Conservation (phyloP, 2,113 vertebrate species). For the Xiphophorus maculatus region DNA sequence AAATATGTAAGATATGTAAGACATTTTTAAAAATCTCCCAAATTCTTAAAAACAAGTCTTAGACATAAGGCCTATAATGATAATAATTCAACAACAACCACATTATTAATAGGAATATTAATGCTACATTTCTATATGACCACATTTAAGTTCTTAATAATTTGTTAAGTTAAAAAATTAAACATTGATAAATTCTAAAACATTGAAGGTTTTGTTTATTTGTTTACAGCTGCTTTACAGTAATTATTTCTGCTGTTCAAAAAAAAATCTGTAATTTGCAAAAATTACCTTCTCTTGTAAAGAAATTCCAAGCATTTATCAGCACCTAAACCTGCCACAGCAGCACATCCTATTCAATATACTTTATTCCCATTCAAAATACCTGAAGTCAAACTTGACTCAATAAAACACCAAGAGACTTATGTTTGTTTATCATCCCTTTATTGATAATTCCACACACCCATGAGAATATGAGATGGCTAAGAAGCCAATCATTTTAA, state of each 20-base stretch:
- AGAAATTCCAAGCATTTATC: no score
- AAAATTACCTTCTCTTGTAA: neutral
- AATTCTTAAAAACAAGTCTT: neutral
- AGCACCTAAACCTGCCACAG: neutral
- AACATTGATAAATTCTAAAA: no score
- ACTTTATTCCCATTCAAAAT: neutral
- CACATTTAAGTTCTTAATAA: no score
- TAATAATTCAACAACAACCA: neutral
- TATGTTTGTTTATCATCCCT: constrained; percentile 67
- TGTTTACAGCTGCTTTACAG: no score
- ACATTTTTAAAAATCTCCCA: no score
- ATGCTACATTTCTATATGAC: no score
- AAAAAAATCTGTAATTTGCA: no score
- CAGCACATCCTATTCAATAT: neutral
- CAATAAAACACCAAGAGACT: constrained; percentile 16
- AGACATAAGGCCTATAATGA: neutral
- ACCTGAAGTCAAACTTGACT: neutral
- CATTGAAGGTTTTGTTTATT: no score
- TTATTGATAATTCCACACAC: constrained; percentile 81
- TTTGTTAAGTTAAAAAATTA: no score
- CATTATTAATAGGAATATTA: no score
- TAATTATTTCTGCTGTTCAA: no score
- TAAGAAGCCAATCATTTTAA: constrained; percentile 55
- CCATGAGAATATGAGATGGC: constrained; percentile 61
- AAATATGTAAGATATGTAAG: no score